Evolutionary conservation across 2,888 invertebrate species (phyloP).

Genomic region (Scaptomyza tumidula): DNA sequence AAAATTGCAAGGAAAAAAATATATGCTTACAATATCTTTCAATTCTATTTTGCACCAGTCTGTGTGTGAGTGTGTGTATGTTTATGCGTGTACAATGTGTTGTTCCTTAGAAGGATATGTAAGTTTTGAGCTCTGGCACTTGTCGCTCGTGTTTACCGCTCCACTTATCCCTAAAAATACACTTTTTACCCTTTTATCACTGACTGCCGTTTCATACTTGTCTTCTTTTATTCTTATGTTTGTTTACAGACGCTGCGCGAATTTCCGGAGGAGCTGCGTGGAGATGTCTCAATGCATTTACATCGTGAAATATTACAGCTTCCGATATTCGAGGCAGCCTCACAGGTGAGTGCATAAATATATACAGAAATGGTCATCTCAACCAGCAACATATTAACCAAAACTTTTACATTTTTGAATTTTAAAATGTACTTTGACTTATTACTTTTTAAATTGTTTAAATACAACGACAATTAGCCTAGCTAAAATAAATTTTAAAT

Average conservation of each 20-base stretch:
- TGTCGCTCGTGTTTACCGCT: constrained; percentile 47
- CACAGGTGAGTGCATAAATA: constrained; percentile 86
- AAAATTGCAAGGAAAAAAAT: constrained; percentile 52
- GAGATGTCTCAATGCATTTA: constrained; percentile 97
- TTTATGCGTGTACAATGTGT: constrained; percentile 4
- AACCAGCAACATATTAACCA: too few species aligned
- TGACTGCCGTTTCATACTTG: constrained; percentile 6
- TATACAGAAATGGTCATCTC: background rate
- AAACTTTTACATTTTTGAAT: too few species aligned
- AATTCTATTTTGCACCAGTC: constrained; percentile 65
- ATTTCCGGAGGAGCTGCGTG: constrained; percentile 97
- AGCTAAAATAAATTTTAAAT: too few species aligned
- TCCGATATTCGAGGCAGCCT: constrained; percentile 97
- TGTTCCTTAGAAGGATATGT: constrained; percentile 43
- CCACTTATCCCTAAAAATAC: background rate
- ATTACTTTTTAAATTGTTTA: too few species aligned
- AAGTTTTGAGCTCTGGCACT: constrained; percentile 41
- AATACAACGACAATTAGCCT: too few species aligned
- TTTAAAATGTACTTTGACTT: too few species aligned
- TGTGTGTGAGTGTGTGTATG: constrained; percentile 5
- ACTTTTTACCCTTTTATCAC: background rate
- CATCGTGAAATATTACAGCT: constrained; percentile 96
- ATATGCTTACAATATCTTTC: constrained; percentile 45
- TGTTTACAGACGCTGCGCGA: constrained; percentile 93
- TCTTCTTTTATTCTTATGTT: constrained; percentile 19